phyloP scores from a whole-genome alignment of 2,797 vertebrate genomes.

The Octomys mimax region DNA sequence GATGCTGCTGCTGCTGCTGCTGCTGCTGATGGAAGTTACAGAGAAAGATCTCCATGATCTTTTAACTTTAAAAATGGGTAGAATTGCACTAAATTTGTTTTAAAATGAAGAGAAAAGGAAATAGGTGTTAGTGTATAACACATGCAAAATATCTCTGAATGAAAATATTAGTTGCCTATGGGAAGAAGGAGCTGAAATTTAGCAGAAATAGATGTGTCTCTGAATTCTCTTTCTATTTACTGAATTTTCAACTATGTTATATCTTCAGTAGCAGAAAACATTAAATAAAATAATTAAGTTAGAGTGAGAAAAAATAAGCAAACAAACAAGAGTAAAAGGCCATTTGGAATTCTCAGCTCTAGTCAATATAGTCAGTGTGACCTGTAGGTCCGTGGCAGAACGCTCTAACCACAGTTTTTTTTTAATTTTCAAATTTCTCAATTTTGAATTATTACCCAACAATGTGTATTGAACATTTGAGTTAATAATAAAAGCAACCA shows the following conservation, averaged over 20 bases:
- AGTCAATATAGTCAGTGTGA: constrained; percentile 13
- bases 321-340: neutral
- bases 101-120: neutral
- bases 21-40: neutral
- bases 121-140: neutral
- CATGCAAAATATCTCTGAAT: neutral
- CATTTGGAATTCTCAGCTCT: constrained; percentile 12
- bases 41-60: neutral
- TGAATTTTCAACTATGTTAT: constrained; percentile 24
- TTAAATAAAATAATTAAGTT: constrained; percentile 19
- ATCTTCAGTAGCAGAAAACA: constrained; percentile 5
- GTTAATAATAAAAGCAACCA: constrained; percentile 46
- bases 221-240: neutral
- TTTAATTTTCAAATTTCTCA: neutral
- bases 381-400: neutral
- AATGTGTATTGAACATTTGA: neutral
- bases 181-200: neutral
- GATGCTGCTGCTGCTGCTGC: too few species aligned
- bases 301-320: neutral
- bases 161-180: neutral
- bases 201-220: neutral
- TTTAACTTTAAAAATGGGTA: neutral
- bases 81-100: neutral
- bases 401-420: neutral
- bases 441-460: constrained; percentile 56